A percentile compares a stretch with the other conserved stretches of the same genome.
These are phyloP conservation scores for Hestina assimilis DNA, from an alignment of 1,140 invertebrate genomes.

Conservation along the genomic window DNA sequence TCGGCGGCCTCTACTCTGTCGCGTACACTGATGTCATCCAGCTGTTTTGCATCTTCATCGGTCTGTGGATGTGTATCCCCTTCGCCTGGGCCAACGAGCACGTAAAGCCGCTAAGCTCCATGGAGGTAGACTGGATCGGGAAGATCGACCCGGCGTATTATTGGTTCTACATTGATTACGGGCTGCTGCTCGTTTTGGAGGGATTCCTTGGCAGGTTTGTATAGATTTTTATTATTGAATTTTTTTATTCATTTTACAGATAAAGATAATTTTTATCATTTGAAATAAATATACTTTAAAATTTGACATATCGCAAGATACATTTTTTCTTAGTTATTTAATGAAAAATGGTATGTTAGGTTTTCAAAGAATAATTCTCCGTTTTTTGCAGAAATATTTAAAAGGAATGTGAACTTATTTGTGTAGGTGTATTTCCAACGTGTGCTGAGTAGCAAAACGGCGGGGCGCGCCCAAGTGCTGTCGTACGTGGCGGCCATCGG, in stretches of 20 bases:
- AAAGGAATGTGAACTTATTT: no score
- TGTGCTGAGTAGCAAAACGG: conserved; percentile 96
- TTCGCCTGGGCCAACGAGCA: conserved; percentile 94
- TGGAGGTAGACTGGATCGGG: conserved; percentile 95
- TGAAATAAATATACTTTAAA: no score
- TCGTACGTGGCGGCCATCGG: conserved; percentile 98
- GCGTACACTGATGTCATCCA: conserved; percentile 99
- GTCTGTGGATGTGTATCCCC: conserved; percentile 98
- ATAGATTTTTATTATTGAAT: no score
- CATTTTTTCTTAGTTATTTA: no score
- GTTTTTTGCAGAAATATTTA: no score
- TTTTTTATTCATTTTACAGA: no score
- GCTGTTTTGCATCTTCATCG: conserved; percentile 98
- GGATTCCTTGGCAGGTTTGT: conserved; percentile 97
- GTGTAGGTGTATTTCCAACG: conserved; percentile 97
- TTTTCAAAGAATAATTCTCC: background rate
- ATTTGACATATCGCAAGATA: no score
- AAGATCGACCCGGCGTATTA: conserved; percentile 84
- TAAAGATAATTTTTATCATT: no score
- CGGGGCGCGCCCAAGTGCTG: conserved; percentile 93
- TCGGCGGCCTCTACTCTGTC: conserved; percentile 98
- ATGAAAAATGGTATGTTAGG: no score
- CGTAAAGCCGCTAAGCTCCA: conserved; percentile 87
- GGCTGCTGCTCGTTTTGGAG: conserved; percentile 96
- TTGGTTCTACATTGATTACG: conserved; percentile 94